A percentile compares a stretch with the other conserved stretches of the same genome.
Conservation (phyloP, 2,888 invertebrate genomes). For the Cacoxenus indagator region DNA sequence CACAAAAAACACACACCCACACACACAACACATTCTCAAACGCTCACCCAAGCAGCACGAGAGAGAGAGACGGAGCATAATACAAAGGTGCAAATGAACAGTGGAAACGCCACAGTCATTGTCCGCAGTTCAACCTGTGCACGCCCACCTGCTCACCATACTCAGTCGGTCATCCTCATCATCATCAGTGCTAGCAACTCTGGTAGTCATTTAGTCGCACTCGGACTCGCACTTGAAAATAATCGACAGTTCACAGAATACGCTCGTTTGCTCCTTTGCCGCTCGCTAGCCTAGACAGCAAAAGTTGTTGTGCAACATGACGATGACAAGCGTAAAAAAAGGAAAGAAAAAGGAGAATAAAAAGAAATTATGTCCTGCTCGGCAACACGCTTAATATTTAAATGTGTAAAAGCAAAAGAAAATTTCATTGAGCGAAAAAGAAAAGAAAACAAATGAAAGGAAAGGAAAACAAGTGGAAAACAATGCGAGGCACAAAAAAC, state of each 20-base stretch:
- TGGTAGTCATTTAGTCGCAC: neutral
- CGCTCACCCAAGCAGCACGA: conserved; percentile 1
- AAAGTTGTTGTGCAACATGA: neutral
- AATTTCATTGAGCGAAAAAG: conserved; percentile 1
- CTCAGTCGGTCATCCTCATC: too few relatives aligned
- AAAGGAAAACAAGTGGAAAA: neutral
- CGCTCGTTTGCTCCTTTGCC: neutral
- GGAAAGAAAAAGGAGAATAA: neutral
- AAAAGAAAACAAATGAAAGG: neutral
- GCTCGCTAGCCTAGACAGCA: neutral
- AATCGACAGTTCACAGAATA: conserved; percentile 13
- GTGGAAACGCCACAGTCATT: conserved; percentile 1
- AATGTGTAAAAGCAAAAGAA: neutral
- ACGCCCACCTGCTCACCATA: too few relatives aligned
- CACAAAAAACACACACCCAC: neutral
- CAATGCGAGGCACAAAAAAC: neutral
- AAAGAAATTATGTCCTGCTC: neutral
- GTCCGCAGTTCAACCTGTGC: neutral
- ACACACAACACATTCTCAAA: neutral
- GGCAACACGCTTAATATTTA: neutral
- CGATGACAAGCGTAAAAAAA: neutral
- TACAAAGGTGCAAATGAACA: conserved; percentile 65
- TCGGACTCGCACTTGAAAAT: conserved; percentile 13
- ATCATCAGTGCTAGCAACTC: neutral
- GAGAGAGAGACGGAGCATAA: conserved; percentile 31